phyloP scores from a whole-genome alignment of 2,797 vertebrate species.

The Lophotriccus pileatus region DNA sequence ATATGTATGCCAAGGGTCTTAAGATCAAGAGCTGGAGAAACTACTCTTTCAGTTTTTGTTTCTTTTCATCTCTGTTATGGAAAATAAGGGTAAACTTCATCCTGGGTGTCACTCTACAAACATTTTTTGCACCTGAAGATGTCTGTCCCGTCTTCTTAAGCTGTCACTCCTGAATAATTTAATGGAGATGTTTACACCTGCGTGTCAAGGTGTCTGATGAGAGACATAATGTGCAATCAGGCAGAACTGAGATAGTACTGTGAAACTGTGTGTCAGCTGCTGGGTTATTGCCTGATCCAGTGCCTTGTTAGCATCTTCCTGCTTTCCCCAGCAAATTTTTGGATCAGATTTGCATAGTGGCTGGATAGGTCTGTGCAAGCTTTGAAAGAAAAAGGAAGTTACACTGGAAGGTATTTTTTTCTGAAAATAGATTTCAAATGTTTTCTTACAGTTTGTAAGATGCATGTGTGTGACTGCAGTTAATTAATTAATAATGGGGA shows the following conservation, averaged over 20 bases:
- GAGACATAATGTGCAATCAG: background rate
- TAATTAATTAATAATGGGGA: background rate
- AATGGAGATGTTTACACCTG: background rate
- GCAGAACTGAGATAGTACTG: background rate
- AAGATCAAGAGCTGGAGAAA: background rate
- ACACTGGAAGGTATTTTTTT: background rate
- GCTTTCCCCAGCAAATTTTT: background rate
- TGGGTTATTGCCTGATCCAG: background rate
- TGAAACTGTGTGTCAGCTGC: background rate
- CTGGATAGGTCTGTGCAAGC: background rate
- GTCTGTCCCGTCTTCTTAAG: background rate
- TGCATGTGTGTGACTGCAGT: rapidly evolving
- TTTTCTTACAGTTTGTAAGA: background rate
- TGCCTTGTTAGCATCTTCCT: background rate
- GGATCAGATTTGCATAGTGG: background rate
- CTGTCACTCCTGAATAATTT: background rate
- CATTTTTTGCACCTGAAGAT: background rate
- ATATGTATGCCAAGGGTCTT: background rate
- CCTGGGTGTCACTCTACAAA: background rate
- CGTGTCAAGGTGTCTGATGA: background rate
- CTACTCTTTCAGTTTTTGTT: background rate
- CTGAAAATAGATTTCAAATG: background rate
- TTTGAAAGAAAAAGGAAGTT: background rate
- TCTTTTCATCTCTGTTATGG: background rate
- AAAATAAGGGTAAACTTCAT: background rate